Base-by-base conservation (phyloP, 2,888 invertebrate species). In the Drosophila neonasuta region DNA sequence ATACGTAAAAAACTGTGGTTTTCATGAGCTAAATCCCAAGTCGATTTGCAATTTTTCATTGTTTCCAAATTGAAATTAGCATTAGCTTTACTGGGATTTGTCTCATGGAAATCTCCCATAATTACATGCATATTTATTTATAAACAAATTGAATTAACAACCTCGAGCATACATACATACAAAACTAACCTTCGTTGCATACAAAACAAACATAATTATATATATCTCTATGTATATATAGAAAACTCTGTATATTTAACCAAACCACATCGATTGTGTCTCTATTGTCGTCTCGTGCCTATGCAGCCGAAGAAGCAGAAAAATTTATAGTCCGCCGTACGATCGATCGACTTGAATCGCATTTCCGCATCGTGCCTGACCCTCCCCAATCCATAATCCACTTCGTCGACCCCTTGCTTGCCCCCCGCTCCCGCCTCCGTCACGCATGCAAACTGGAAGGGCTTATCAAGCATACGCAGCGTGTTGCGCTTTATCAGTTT, bases 111-210 rank as follows among this genome's bases (percentile, higher is more conserved):
- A 32, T 49, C 24, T 57, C 36, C 1, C 44, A 46, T 49, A 20
- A 29, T 36, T 30, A 55, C 46, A 45, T 62, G 52, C 50, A 68
- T 60, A 66, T 54, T 54, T 62, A 61, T 52, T 66, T 62, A 75
- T 68, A 54, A 11, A 51, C 39, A 56, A 20, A 62, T 29, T 56
- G 56, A 64, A 65, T 42, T 71, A 39, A 61, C 11, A 52, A 42
- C 29, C 24, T 51, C 36, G 36, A 67, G 32, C 58, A 56, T 42
- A 68, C 74, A 71, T 42, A 68, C 74, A 71, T 52, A 66, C 59
- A 51, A 20, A 71, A 71, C 69, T 79, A 79, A 79, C 76, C 76
- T 56, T 41, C 49, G 52, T 49, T 69, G 62, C 65, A 80, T 71
- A 77, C 59, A 73, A 51, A 58, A 71, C 59, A 76, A 55, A 63